Evolutionary conservation across 2,888 invertebrate genomes (phyloP).

Genomic region (Reticulitermes lucifugus): DNA sequence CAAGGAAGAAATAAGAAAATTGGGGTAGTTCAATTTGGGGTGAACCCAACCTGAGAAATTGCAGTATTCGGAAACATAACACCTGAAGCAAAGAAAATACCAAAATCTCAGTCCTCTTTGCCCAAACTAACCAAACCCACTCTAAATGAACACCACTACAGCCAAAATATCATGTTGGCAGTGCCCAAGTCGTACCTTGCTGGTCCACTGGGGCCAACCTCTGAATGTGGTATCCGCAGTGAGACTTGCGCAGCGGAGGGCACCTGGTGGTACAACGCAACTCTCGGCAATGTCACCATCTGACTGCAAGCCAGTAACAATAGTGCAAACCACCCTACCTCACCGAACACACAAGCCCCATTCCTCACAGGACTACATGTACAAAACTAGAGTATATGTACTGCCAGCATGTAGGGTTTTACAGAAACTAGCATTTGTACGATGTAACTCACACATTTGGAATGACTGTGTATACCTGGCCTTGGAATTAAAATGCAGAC

Average conservation of each 20-base stretch:
- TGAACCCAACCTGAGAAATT: no score
- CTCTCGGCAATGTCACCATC: slow-evolving; percentile 51
- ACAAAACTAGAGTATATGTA: neutral
- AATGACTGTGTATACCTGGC: no score
- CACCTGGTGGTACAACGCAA: slow-evolving; percentile 56
- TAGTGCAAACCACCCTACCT: slow-evolving; percentile 25
- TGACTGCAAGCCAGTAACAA: slow-evolving; percentile 48
- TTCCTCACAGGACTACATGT: neutral
- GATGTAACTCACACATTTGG: neutral
- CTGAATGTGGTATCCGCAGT: slow-evolving; percentile 54
- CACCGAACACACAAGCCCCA: neutral
- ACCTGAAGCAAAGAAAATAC: no score
- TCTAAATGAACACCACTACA: neutral
- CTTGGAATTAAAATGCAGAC: no score
- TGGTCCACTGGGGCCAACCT: slow-evolving; percentile 40
- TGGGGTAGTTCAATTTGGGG: no score
- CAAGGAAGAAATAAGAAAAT: no score
- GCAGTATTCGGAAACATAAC: no score
- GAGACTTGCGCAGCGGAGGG: slow-evolving; percentile 55
- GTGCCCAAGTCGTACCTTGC: slow-evolving; percentile 26
- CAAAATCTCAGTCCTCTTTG: no score
- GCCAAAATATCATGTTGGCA: neutral
- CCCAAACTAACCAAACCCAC: no score
- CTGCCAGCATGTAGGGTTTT: neutral
- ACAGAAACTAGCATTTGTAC: neutral